These are phyloP conservation scores for Probosciger aterrimus DNA, from an alignment of 2,113 vertebrate species.

Conservation along the genomic window DNA sequence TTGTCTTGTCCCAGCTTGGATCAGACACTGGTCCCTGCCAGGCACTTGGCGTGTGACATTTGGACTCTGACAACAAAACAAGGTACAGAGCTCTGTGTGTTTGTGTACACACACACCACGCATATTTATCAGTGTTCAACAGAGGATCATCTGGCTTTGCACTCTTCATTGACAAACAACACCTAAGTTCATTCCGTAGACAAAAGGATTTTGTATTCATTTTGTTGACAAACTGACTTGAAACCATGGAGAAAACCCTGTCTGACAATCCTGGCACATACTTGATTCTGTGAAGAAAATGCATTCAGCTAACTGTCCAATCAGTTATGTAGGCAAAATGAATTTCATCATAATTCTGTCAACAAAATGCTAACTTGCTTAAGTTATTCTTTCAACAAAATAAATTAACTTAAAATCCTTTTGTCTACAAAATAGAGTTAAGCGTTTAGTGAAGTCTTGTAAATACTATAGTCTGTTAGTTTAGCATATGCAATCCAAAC, in stretches of 20 bases:
- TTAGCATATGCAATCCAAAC: slow-evolving; percentile 53
- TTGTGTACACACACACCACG: background rate
- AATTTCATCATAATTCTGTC: slow-evolving; percentile 76
- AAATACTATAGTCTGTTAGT: slow-evolving; percentile 62
- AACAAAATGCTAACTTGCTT: slow-evolving; percentile 76
- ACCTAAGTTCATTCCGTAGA: slow-evolving; percentile 41
- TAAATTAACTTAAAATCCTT: slow-evolving; percentile 76
- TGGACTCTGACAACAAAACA: background rate
- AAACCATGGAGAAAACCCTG: slow-evolving; percentile 17
- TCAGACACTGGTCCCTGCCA: background rate
- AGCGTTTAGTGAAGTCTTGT: slow-evolving; percentile 68
- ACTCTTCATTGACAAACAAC: slow-evolving; percentile 30
- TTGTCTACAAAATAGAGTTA: slow-evolving; percentile 70
- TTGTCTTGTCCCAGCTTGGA: background rate
- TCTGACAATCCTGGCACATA: slow-evolving; percentile 61
- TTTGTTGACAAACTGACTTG: slow-evolving; percentile 64
- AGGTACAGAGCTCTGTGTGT: background rate
- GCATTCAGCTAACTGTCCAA: slow-evolving; percentile 57
- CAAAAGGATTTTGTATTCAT: slow-evolving; percentile 55
- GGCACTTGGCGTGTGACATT: background rate
- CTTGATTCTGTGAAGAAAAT: slow-evolving; percentile 45
- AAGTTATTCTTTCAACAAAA: slow-evolving; percentile 72
- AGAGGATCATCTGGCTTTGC: slow-evolving; percentile 46
- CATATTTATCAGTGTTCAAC: slow-evolving; percentile 56
- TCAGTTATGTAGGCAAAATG: slow-evolving; percentile 71